A percentile compares a stretch with the other conserved stretches of the same genome.
Evolutionary conservation across 1,140 invertebrate species (phyloP).

Genomic region (Listronotus bonariensis): DNA sequence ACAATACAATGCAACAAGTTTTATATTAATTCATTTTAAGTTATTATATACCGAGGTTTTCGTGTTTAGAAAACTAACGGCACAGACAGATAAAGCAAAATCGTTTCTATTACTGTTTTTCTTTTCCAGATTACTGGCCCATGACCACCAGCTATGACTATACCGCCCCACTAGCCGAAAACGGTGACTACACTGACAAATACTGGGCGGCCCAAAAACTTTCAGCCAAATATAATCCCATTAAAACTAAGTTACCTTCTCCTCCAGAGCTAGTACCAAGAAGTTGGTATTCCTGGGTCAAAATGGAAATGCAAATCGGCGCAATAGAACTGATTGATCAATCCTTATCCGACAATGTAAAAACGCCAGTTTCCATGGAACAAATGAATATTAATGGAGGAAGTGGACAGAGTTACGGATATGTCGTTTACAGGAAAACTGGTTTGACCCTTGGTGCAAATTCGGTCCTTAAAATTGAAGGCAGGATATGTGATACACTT

Average conservation of each 20-base stretch:
- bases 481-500: slow-evolving; percentile 60
- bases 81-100: no score
- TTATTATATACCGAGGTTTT: no score
- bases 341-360: slow-evolving; percentile 32
- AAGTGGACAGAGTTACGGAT: slow-evolving; percentile 65
- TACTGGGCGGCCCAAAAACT: slow-evolving; percentile 53
- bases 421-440: slow-evolving; percentile 60
- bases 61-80: no score
- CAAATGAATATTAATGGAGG: slow-evolving; percentile 59
- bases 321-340: slow-evolving; percentile 47
- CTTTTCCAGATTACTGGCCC: no score
- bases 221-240: slow-evolving; percentile 52
- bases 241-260: slow-evolving; percentile 53
- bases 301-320: slow-evolving; percentile 27
- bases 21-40: no score
- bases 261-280: slow-evolving; percentile 49
- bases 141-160: slow-evolving; percentile 66
- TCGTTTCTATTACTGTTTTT: no score
- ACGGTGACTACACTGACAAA: slow-evolving; percentile 58
- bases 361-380: slow-evolving; percentile 60
- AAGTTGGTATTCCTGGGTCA: slow-evolving; percentile 48
- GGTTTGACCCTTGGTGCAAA: slow-evolving; percentile 41
- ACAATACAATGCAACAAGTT: no score
- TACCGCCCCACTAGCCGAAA: slow-evolving; percentile 60
- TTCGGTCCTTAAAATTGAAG: slow-evolving; percentile 54